Evolutionary conservation across 64 coral and sea anemone species (phyloP).

Genomic region (Hydrozoanthus tunicans): DNA sequence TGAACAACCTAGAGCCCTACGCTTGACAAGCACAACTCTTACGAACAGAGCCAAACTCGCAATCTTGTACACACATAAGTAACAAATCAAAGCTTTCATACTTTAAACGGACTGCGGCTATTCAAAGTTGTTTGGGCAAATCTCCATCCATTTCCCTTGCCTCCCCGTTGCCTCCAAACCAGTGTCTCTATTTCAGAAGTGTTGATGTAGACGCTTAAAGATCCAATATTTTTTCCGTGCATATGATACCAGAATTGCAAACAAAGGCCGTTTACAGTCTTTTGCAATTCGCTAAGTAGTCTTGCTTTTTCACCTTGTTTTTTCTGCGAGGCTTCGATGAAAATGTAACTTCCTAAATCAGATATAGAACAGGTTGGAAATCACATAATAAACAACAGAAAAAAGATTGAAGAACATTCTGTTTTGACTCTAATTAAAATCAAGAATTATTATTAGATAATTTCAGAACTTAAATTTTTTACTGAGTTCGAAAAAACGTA

Average conservation of each 20-base stretch:
- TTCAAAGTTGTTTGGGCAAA: conserved; percentile 33
- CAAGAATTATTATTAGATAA: neutral
- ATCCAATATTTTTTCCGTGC: conserved; percentile 38
- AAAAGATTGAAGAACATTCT: too few relatives aligned
- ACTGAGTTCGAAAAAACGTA: neutral
- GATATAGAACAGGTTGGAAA: neutral
- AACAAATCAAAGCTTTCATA: neutral
- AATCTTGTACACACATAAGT: neutral
- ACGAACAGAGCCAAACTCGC: too few relatives aligned
- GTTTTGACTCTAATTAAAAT: neutral
- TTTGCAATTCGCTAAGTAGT: conserved; percentile 35
- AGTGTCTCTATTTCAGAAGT: neutral
- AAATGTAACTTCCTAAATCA: conserved; percentile 35
- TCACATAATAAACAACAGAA: neutral
- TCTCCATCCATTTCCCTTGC: conserved; percentile 38
- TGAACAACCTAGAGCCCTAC: too few relatives aligned
- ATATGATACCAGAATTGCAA: conserved; percentile 65
- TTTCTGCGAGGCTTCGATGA: conserved; percentile 44
- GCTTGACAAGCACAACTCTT: too few relatives aligned
- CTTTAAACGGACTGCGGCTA: conserved; percentile 11
- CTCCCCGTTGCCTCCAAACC: conserved; percentile 12
- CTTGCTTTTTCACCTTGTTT: conserved; percentile 30
- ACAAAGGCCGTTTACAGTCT: neutral
- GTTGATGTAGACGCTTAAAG: conserved; percentile 19
- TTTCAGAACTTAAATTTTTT: neutral